Percentiles rank a stretch among this genome's conserved stretches.
These are phyloP conservation scores for Drosophila barbarae DNA, from an alignment of 2,888 invertebrate genomes.

Conservation along the genomic window DNA sequence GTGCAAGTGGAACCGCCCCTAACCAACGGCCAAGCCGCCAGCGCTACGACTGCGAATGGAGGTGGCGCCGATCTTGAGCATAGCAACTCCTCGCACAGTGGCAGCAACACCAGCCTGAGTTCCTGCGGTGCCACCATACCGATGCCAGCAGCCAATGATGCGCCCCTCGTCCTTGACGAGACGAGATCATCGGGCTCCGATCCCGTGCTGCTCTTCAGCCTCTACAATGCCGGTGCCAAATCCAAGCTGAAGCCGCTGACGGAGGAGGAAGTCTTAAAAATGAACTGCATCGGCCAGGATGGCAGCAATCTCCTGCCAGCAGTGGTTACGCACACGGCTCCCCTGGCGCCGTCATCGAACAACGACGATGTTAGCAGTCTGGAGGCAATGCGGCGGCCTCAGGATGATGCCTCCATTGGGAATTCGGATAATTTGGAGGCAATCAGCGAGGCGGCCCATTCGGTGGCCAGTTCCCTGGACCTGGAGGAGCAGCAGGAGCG, in stretches of 20 bases:
- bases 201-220: constrained; percentile 86
- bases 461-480: constrained; percentile 94
- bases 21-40: constrained; percentile 14
- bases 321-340: constrained; percentile 28
- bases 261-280: constrained; percentile 83
- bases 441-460: constrained; percentile 93
- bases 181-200: constrained; percentile 57
- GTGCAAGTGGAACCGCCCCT: not conserved
- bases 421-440: constrained; percentile 97
- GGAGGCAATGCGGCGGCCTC: constrained; percentile 79
- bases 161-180: not conserved
- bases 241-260: constrained; percentile 85
- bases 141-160: constrained; percentile 40
- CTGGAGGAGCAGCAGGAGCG: constrained; percentile 86
- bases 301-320: constrained; percentile 53
- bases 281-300: constrained; percentile 79
- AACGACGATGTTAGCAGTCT: constrained; percentile 71
- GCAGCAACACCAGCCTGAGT: constrained; percentile 64
- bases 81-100: constrained; percentile 60
- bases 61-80: constrained; percentile 46
- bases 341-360: constrained; percentile 54
- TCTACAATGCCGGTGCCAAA: constrained; percentile 82
- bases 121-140: constrained; percentile 45
- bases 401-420: constrained; percentile 94
- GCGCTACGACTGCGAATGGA: constrained; percentile 31